Evolutionary conservation across 2,797 vertebrate species (phyloP), one percentile per base, ranked within the genome.

Genomic region (Pteronotus mesoamericanus): DNA sequence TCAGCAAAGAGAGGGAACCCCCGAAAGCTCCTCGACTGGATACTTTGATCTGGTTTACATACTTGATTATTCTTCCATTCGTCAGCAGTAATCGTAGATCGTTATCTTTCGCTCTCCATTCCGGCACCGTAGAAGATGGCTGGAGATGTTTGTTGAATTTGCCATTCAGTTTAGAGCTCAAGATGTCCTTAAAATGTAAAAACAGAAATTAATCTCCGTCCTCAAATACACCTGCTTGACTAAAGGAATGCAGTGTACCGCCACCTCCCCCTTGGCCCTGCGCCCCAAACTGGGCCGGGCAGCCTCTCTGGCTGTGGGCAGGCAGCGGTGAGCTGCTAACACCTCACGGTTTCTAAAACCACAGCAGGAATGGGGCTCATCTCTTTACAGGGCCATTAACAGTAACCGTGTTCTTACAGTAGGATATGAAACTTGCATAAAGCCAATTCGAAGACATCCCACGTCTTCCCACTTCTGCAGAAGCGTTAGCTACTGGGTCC

Each of bases 31-130:
- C 86, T 64, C 26, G 15, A 34, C 26, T 21, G 24, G 78, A 46
- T 18, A 69, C 18, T 26, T 1, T 83, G 24, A 44, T 90, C 61
- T 84, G 46, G 69, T 94, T 61, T 95, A 94, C 96, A 11, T 98
- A 99, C 99, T 99, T 99, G 97, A 99, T 99, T 94, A 99, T 99
- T 95, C 99, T 99, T 94, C 99, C 99, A 95, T 99, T 99, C 97
- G 99, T 99, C 98, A 99, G 98, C 97, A 99, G 99, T 66, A 99
- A 98, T 82, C 99, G 99, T 69, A 99, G 98, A 97, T 99, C 99
- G 78, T 99, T 99, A 85, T 99, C 99, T 96, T 99, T 98, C 26
- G 98, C 95, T 97, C 98, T 98, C 98, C 98, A 98, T 88, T 99
- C 99, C 34, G 99, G 99, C 57, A 99, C 99, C 0, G 99, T 99